Conservation (phyloP, 2,113 vertebrate species). For the Thomomys bottae region DNA sequence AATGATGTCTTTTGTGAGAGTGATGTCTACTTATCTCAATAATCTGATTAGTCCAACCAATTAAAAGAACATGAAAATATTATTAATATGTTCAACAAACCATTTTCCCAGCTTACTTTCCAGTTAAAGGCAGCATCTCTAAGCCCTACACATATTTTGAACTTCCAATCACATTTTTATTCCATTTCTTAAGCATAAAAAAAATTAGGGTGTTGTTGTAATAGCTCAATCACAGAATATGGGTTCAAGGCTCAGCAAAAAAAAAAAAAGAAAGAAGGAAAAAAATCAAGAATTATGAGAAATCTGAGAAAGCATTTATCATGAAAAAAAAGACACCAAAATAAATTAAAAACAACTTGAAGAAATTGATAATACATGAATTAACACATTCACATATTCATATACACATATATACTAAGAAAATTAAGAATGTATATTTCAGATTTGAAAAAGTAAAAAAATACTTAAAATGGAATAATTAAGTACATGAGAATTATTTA, state of each 20-base stretch:
- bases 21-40: not conserved
- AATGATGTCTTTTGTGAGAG: not conserved
- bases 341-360: constrained; percentile 2
- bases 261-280: constrained; percentile 48
- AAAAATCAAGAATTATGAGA: constrained; percentile 8
- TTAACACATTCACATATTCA: not conserved
- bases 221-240: not conserved
- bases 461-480: not conserved
- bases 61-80: not conserved
- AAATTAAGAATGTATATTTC: not conserved
- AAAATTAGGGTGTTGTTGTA: not conserved
- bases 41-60: not conserved
- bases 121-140: not conserved
- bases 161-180: not conserved
- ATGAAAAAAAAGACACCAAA: not conserved
- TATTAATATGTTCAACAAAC: not conserved
- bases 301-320: not conserved
- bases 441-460: not conserved
- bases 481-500: not conserved
- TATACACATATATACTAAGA: not conserved
- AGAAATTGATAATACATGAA: not conserved
- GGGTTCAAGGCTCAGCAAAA: not conserved
- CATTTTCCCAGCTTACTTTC: not conserved
- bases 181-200: constrained; percentile 44
- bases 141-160: not conserved